These are phyloP conservation scores for Phortica okadai DNA, from an alignment of 2,888 invertebrate species.

Conservation along the genomic window DNA sequence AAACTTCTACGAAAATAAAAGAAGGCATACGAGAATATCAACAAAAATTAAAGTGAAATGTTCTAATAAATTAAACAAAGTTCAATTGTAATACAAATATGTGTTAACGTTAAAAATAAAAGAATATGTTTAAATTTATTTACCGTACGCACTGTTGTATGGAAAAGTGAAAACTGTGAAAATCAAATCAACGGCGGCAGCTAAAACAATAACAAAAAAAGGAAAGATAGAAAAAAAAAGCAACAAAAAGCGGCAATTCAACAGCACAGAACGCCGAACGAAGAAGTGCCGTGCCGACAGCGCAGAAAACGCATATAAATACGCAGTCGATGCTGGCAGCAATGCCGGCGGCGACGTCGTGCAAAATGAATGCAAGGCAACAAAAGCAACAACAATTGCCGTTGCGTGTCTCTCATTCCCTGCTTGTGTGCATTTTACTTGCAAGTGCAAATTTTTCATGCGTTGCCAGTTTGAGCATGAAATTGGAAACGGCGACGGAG, in stretches of 20 bases:
- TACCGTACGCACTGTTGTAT: not conserved
- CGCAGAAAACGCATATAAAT: not conserved
- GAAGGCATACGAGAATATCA: too few species aligned
- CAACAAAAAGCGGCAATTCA: not conserved
- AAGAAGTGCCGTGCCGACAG: not conserved
- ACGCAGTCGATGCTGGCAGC: not conserved
- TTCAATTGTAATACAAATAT: too few species aligned
- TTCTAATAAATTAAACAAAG: too few species aligned
- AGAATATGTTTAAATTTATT: not conserved
- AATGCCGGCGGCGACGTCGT: not conserved
- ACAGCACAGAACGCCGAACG: not conserved
- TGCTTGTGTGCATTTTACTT: not conserved
- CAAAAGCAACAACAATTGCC: not conserved
- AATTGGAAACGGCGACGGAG: not conserved
- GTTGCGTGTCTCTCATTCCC: not conserved
- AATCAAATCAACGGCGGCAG: not conserved
- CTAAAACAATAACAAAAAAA: not conserved
- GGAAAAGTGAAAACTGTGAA: not conserved
- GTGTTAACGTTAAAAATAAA: too few species aligned
- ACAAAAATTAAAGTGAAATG: too few species aligned
- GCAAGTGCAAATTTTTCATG: not conserved
- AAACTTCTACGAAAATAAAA: too few species aligned
- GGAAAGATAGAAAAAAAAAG: not conserved
- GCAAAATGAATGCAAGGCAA: not conserved
- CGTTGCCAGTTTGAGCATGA: conserved; percentile 7